Evolutionary conservation across 1,140 invertebrate species (phyloP).

Genomic region (Aphis gossypii): DNA sequence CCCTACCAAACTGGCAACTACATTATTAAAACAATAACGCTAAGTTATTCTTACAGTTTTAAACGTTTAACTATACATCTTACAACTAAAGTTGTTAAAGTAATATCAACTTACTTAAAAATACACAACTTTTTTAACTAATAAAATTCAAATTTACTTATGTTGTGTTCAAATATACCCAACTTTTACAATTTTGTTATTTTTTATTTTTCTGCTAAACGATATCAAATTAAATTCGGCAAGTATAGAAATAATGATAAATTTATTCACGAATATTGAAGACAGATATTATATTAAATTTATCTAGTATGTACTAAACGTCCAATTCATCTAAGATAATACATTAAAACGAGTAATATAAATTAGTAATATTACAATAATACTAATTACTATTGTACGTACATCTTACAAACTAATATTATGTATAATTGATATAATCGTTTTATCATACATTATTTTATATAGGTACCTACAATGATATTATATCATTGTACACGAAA

Average conservation of each 20-base stretch:
- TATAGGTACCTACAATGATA: not conserved
- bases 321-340: not conserved
- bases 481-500: too few relatives aligned
- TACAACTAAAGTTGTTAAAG: constrained; percentile 14
- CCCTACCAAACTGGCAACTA: not conserved
- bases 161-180: not conserved
- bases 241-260: not conserved
- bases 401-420: not conserved
- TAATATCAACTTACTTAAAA: constrained; percentile 17
- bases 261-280: not conserved
- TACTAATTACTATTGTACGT: not conserved
- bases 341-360: not conserved
- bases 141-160: constrained; percentile 6
- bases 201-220: not conserved
- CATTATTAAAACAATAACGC: not conserved
- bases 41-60: not conserved
- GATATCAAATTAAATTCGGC: not conserved
- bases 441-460: not conserved
- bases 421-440: not conserved
- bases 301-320: not conserved
- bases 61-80: not conserved
- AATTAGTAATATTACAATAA: not conserved
- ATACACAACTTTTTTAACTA: not conserved
- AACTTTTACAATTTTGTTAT: not conserved
- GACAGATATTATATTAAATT: not conserved